A percentile compares a stretch with the other conserved stretches of the same genome.
These are phyloP conservation scores for Chironomus riparius DNA, from an alignment of 2,888 invertebrate genomes.

Conservation along the genomic window DNA sequence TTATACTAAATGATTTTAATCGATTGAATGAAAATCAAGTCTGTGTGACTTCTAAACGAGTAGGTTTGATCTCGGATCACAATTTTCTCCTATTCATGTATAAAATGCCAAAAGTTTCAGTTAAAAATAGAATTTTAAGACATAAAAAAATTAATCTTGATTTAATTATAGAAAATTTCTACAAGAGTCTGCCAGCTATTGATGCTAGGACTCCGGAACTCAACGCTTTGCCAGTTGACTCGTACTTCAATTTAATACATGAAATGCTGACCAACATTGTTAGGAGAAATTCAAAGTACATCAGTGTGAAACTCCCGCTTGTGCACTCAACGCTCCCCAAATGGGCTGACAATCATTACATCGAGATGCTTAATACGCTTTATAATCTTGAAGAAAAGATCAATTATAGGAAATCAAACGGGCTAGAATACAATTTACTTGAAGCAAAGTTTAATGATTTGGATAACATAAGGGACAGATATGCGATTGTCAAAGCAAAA, in stretches of 20 bases:
- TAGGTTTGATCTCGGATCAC: neutral
- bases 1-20: neutral
- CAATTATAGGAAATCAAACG: neutral
- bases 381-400: neutral
- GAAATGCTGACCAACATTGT: no score
- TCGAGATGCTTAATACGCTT: neutral
- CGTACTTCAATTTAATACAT: neutral
- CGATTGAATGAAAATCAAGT: neutral
- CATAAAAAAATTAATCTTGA: neutral
- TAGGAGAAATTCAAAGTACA: no score
- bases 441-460: neutral
- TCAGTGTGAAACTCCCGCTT: neutral
- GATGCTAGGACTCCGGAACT: neutral
- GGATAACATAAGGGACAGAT: neutral
- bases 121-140: no score
- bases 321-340: neutral
- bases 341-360: neutral
- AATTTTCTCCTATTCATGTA: no score
- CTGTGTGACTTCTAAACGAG: neutral
- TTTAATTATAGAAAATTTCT: neutral
- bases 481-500: neutral
- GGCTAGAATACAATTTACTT: neutral
- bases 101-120: no score
- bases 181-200: neutral
- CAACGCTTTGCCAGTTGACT: fast-evolving